Percentiles rank a stretch among this genome's conserved stretches.
phyloP scores from a whole-genome alignment of 92 coral and sea anemone genomes.

The Bergia puertoricense region DNA sequence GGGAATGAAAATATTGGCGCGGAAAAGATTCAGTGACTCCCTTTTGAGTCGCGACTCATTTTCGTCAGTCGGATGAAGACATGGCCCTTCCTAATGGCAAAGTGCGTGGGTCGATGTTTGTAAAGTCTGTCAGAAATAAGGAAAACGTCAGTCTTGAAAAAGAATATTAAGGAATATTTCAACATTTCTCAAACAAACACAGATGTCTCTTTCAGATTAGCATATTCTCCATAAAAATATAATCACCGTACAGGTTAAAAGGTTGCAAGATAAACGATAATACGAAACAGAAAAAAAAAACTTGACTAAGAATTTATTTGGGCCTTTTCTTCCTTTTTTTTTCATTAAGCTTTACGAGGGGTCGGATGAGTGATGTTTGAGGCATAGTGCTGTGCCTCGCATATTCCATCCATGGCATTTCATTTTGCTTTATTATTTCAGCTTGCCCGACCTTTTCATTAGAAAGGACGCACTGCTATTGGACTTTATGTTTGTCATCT shows the following conservation, averaged over 20 bases:
- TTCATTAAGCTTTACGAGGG: background rate
- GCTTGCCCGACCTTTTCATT: background rate
- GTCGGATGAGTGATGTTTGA: background rate
- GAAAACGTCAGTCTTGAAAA: conserved; percentile 18
- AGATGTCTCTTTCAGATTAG: conserved; percentile 40
- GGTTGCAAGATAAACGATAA: conserved; percentile 7
- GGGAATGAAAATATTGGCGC: conserved; percentile 8
- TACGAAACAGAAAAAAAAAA: background rate
- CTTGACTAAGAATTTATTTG: background rate
- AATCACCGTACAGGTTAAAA: conserved; percentile 32
- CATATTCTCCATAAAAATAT: conserved; percentile 38
- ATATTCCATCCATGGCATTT: background rate
- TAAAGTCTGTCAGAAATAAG: conserved; percentile 26
- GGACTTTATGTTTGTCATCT: too few species aligned
- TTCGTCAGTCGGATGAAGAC: conserved; percentile 14
- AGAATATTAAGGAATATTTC: conserved; percentile 42
- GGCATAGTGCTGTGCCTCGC: background rate
- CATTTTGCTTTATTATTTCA: background rate
- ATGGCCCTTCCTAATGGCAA: conserved; percentile 33
- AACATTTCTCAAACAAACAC: conserved; percentile 42
- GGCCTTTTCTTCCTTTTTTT: too few species aligned
- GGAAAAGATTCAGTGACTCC: background rate
- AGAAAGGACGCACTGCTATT: background rate
- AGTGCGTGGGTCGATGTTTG: conserved; percentile 61
- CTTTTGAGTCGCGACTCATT: background rate